Conservation (phyloP, 2,797 vertebrate species). For the Scolopax bukidnonensis region DNA sequence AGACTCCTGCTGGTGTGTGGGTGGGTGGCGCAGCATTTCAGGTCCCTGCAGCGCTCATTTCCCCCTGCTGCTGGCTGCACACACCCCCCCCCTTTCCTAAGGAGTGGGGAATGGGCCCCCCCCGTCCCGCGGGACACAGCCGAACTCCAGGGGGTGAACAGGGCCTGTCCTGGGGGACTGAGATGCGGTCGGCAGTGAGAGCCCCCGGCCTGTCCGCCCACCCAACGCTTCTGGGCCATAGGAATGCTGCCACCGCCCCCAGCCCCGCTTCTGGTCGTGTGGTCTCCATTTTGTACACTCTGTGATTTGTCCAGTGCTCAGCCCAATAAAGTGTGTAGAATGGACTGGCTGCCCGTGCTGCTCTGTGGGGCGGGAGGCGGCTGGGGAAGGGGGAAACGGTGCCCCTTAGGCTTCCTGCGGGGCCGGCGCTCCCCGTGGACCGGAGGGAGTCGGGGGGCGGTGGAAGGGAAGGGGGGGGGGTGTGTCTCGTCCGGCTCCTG, state of each 20-base stretch:
- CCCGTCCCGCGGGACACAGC: not conserved
- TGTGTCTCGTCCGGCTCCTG: no score
- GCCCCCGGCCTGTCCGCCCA: not conserved
- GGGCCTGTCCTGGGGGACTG: constrained; percentile 32
- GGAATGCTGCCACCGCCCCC: constrained; percentile 69
- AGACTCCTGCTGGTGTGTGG: constrained; percentile 51
- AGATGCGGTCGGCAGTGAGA: constrained; percentile 10
- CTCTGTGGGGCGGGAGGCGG: not conserved
- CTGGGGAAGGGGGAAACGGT: not conserved
- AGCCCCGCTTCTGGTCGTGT: constrained; percentile 80
- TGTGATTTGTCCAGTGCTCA: constrained; percentile 87
- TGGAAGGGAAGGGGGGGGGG: no score
- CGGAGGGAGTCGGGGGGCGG: no score
- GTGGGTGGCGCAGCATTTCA: constrained; percentile 50
- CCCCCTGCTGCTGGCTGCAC: not conserved
- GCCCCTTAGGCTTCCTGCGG: not conserved
- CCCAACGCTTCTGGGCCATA: constrained; percentile 56
- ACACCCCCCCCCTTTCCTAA: not conserved
- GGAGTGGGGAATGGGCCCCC: not conserved
- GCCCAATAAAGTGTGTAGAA: constrained; percentile 87
- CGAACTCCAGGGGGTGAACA: not conserved
- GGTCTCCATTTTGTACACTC: constrained; percentile 84
- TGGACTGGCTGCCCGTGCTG: not conserved
- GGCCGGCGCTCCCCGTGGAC: no score
- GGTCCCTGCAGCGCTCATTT: constrained; percentile 44